These are phyloP conservation scores for Cheirogaleus medius DNA, from an alignment of 2,113 vertebrate species.

Conservation along the genomic window DNA sequence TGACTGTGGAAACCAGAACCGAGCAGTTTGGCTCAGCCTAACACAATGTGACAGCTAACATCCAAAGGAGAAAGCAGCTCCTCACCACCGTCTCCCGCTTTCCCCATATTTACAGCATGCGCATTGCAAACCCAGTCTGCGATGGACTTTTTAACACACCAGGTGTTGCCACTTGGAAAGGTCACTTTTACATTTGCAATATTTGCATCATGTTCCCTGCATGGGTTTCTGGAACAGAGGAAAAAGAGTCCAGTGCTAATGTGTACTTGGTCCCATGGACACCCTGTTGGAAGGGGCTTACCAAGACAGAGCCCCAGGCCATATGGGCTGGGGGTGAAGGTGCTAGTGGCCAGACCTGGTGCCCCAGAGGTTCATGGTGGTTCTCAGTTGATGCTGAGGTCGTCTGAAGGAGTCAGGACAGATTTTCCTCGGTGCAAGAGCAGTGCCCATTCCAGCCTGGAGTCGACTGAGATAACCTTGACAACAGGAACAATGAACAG, in stretches of 20 bases:
- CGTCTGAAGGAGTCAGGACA: not conserved
- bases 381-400: not conserved
- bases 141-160: constrained; percentile 21
- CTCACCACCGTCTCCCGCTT: not conserved
- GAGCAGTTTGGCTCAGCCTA: constrained; percentile 9
- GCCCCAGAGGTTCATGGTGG: not conserved
- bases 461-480: constrained; percentile 80
- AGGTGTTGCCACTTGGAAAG: not conserved
- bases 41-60: constrained; percentile 55
- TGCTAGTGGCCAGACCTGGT: not conserved
- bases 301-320: not conserved
- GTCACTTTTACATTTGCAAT: constrained; percentile 18
- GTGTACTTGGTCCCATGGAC: not conserved
- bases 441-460: constrained; percentile 32
- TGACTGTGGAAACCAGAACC: constrained; percentile 73
- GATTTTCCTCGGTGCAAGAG: constrained; percentile 7
- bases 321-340: rapidly evolving
- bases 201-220: not conserved
- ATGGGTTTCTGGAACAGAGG: not conserved
- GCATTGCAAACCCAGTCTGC: not conserved
- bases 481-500: constrained; percentile 80
- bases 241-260: not conserved
- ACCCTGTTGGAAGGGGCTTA: not conserved
- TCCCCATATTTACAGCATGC: not conserved
- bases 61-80: not conserved